Percentiles rank a stretch among this genome's conserved stretches.
Evolutionary conservation across 2,113 vertebrate genomes (phyloP).

Genomic region (Microcebus ravelobensis): DNA sequence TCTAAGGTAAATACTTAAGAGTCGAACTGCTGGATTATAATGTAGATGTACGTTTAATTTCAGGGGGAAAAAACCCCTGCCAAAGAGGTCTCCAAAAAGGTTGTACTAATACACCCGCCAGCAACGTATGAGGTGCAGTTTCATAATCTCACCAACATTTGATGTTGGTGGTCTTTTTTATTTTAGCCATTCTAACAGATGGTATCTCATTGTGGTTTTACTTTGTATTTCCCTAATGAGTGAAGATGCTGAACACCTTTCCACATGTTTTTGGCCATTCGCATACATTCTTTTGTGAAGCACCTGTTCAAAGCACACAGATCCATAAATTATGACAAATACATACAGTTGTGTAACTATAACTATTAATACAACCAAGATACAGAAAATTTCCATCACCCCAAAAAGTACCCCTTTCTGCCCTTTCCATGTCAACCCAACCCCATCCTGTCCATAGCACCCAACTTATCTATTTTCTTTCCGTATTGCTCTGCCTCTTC

Average conservation of each 20-base stretch:
- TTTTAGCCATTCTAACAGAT: neutral
- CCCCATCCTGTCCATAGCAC: neutral
- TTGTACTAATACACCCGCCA: neutral
- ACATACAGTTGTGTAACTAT: neutral
- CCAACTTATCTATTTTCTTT: neutral
- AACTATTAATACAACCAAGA: neutral
- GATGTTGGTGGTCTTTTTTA: neutral
- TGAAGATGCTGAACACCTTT: accelerated
- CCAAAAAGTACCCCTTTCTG: neutral
- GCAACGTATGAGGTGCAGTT: accelerated
- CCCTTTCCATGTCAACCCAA: neutral
- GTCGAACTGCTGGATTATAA: neutral
- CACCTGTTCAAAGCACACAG: neutral
- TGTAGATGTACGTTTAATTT: neutral
- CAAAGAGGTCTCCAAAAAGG: neutral
- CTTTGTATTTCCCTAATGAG: neutral
- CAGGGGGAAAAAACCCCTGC: neutral
- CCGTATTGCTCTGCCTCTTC: accelerated
- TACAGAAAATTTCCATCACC: neutral
- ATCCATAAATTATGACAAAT: neutral
- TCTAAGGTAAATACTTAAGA: neutral
- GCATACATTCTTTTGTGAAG: neutral
- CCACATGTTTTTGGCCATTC: neutral
- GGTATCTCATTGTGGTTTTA: too few species aligned
- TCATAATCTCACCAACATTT: neutral